Conservation (phyloP, 2,113 vertebrate genomes). For the Myotis davidii region DNA sequence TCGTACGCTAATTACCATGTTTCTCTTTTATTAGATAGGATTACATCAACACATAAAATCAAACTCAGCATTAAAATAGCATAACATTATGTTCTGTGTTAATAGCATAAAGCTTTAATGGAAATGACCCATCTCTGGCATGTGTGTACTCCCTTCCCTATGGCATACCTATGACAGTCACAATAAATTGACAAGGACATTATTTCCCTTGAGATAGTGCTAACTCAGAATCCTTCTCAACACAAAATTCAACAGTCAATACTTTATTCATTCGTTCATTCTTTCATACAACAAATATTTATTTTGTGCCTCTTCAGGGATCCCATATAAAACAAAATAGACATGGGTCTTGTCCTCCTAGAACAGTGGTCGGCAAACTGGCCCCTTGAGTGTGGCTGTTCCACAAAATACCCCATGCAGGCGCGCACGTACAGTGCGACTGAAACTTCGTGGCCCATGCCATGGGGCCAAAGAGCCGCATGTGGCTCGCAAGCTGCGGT, state of each 20-base stretch:
- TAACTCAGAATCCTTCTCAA: slow-evolving; percentile 20
- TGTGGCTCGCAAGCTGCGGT: no score
- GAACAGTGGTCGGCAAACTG: neutral
- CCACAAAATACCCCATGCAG: no score
- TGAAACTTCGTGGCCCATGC: no score
- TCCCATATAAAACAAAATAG: neutral
- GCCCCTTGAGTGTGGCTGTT: no score
- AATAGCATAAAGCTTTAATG: neutral
- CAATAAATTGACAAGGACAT: neutral
- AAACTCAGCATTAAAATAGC: neutral
- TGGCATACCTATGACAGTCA: neutral
- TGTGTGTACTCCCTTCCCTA: neutral
- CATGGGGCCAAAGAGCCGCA: no score
- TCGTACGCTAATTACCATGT: no score
- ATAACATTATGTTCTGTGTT: neutral
- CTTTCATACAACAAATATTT: neutral
- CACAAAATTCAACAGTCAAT: neutral
- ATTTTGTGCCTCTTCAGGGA: neutral
- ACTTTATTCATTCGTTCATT: neutral
- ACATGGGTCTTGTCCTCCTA: neutral
- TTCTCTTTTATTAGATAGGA: no score
- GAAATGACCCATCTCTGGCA: neutral
- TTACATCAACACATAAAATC: neutral
- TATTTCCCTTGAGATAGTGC: neutral
- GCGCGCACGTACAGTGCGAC: no score